Percentiles rank a stretch among this genome's conserved stretches.
Conservation (phyloP, 2,888 invertebrate species). For the Plusia festucae region DNA sequence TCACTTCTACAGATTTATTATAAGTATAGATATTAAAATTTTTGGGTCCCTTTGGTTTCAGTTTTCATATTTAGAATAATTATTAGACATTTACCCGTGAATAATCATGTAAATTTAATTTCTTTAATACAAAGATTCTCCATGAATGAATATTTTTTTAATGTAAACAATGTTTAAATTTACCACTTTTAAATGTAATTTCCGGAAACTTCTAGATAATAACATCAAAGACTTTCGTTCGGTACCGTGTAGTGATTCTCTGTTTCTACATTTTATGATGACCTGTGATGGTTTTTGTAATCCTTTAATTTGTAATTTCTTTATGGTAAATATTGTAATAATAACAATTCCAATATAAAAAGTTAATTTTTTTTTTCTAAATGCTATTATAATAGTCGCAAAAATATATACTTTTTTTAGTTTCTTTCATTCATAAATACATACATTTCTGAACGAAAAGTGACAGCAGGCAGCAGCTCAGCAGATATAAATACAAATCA, state of each 20-base stretch:
- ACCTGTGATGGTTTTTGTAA: not conserved
- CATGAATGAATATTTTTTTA: not conserved
- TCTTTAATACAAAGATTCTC: not conserved
- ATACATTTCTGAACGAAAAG: constrained; percentile 8
- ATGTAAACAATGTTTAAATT: constrained; percentile 29
- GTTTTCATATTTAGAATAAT: not conserved
- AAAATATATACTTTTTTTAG: too few relatives aligned
- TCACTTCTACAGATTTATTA: too few relatives aligned
- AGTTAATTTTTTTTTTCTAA: not conserved
- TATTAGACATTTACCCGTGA: not conserved
- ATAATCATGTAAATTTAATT: not conserved
- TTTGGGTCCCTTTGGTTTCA: not conserved
- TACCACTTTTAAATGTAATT: constrained; percentile 56
- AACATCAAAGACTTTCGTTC: constrained; percentile 37
- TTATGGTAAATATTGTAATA: not conserved
- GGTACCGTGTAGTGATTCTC: constrained; percentile 19
- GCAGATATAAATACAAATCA: constrained; percentile 7
- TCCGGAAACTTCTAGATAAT: constrained; percentile 66
- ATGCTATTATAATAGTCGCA: not conserved
- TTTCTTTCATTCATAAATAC: too few relatives aligned
- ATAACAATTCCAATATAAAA: not conserved
- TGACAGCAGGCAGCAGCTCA: not conserved
- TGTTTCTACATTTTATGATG: too few relatives aligned
- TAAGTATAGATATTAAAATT: too few relatives aligned
- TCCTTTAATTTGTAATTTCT: not conserved